Conservation (phyloP, 2,888 invertebrate species). For the Cephonodes hylas region DNA sequence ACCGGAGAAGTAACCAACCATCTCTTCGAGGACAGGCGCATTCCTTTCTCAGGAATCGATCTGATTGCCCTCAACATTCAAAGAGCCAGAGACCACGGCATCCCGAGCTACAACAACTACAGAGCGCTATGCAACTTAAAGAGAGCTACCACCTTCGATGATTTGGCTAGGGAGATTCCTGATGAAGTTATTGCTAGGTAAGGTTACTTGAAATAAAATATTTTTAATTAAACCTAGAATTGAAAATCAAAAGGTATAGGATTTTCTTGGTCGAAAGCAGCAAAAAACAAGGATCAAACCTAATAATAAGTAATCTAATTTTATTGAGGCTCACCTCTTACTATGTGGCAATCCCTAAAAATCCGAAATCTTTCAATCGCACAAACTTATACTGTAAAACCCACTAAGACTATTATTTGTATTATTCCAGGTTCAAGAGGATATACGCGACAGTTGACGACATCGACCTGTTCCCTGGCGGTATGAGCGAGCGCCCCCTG, state of each 20-base stretch:
- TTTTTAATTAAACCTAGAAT: too few species aligned
- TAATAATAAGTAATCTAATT: too few species aligned
- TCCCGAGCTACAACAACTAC: slow-evolving; percentile 94
- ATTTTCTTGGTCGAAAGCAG: too few species aligned
- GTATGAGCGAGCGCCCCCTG: slow-evolving; percentile 93
- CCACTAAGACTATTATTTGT: background rate
- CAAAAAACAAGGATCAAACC: too few species aligned
- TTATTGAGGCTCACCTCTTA: too few species aligned
- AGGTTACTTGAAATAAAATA: slow-evolving; percentile 6
- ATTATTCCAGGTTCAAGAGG: slow-evolving; percentile 83
- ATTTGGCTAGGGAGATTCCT: slow-evolving; percentile 92
- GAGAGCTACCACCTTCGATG: slow-evolving; percentile 91
- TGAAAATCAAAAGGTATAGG: too few species aligned
- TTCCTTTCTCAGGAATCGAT: slow-evolving; percentile 96
- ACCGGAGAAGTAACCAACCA: slow-evolving; percentile 97
- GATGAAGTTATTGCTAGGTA: slow-evolving; percentile 88
- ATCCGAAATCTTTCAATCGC: too few species aligned
- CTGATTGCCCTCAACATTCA: slow-evolving; percentile 95
- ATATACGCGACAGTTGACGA: slow-evolving; percentile 95
- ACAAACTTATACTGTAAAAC: too few species aligned
- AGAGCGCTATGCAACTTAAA: slow-evolving; percentile 94
- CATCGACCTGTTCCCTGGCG: slow-evolving; percentile 97
- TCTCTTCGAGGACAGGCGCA: slow-evolving; percentile 92
- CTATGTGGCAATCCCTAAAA: too few species aligned
- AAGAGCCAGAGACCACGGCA: slow-evolving; percentile 92